A percentile compares a stretch with the other conserved stretches of the same genome.
phyloP scores from a whole-genome alignment of 2,797 vertebrate genomes.

The Myotis vivesi region DNA sequence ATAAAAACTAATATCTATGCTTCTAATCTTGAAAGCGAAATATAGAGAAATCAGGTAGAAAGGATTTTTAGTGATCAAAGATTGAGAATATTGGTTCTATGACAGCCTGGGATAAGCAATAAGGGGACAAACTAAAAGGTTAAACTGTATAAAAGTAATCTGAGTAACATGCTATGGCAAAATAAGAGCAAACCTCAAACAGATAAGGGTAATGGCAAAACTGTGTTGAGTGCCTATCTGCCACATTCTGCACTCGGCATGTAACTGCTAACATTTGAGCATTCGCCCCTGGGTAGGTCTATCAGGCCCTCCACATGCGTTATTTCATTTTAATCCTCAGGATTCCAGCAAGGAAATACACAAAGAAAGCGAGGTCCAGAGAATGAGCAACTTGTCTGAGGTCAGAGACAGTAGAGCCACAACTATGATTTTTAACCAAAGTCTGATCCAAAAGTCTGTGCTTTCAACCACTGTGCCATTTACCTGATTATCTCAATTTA shows the following conservation, averaged over 20 bases:
- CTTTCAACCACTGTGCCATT: neutral
- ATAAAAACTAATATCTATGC: neutral
- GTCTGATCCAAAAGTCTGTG: neutral
- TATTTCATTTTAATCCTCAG: neutral
- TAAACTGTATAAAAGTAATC: neutral
- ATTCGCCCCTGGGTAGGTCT: neutral
- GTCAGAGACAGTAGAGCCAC: neutral
- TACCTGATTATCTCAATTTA: neutral
- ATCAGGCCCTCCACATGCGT: neutral
- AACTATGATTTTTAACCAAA: constrained; percentile 27
- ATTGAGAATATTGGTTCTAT: neutral
- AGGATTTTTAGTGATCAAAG: neutral
- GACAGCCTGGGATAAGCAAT: neutral
- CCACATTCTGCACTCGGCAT: neutral
- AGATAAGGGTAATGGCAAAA: neutral
- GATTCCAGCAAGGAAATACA: neutral
- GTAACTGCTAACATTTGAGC: neutral
- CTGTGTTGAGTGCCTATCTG: neutral
- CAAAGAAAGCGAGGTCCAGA: neutral
- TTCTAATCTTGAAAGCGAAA: constrained; percentile 10
- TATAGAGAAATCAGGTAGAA: constrained; percentile 23
- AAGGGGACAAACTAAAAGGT: neutral
- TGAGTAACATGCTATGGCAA: neutral
- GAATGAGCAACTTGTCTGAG: neutral
- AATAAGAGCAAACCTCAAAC: neutral